Evolutionary conservation across 2,888 invertebrate species (phyloP).

Genomic region (Drosophila pegasa): DNA sequence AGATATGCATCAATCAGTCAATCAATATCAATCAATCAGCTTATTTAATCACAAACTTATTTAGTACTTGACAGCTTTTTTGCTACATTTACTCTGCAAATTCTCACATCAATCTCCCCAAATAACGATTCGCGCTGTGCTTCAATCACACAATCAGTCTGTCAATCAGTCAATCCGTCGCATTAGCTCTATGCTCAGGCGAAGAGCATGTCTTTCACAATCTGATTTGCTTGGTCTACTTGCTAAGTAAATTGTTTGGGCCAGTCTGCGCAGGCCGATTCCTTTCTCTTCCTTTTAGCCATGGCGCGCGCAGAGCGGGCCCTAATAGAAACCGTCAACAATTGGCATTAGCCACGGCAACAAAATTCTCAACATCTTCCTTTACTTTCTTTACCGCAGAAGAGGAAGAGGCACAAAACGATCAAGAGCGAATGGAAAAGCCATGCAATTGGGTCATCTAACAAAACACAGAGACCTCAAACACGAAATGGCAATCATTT

Average conservation of each 20-base stretch:
- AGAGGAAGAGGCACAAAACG: constrained; percentile 10
- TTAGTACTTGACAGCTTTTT: neutral
- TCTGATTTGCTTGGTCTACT: constrained; percentile 4
- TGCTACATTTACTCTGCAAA: neutral
- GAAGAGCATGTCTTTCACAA: neutral
- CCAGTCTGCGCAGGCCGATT: constrained; percentile 12
- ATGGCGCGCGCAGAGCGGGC: neutral
- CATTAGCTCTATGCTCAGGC: neutral
- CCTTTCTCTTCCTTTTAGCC: constrained; percentile 45
- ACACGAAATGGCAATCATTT: constrained; percentile 78
- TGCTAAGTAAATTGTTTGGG: constrained; percentile 18
- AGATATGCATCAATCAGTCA: neutral
- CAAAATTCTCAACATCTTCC: constrained; percentile 39
- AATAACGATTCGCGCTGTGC: neutral
- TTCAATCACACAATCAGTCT: constrained; percentile 1
- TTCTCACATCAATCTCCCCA: neutral
- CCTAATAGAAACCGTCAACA: constrained; percentile 32
- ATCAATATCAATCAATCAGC: neutral
- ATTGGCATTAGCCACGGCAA: constrained; percentile 7
- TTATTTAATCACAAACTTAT: neutral
- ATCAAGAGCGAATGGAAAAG: constrained; percentile 47
- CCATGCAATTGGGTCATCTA: constrained; percentile 70
- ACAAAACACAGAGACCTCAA: constrained; percentile 58
- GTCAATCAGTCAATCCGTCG: neutral
- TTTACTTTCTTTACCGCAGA: constrained; percentile 68